Evolutionary conservation across 2,113 vertebrate genomes (phyloP).

Genomic region (Emydura subglobosa): DNA sequence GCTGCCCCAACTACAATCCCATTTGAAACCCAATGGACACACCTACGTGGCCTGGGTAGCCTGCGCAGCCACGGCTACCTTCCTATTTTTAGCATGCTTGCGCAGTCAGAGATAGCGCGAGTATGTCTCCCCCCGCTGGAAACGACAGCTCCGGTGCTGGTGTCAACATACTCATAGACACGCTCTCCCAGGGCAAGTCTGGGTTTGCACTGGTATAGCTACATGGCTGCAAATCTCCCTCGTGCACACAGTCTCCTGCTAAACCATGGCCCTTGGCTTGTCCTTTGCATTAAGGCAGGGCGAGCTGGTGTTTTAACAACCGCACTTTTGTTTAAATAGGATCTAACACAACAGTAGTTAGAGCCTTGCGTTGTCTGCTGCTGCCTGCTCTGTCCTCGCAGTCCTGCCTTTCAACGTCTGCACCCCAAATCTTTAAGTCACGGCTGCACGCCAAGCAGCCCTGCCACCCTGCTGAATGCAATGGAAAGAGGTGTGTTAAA

Average conservation of each 20-base stretch:
- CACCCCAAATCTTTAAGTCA: neutral
- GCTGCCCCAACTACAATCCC: too few relatives aligned
- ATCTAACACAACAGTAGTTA: neutral
- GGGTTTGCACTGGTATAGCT: neutral
- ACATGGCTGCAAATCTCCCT: neutral
- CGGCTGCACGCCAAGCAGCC: accelerated
- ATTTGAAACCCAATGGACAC: too few relatives aligned
- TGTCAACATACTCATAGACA: accelerated
- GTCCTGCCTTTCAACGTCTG: neutral
- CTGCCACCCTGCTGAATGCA: neutral
- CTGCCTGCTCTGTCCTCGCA: neutral
- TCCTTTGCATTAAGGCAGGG: neutral
- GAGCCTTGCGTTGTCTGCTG: neutral
- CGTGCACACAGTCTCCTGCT: neutral
- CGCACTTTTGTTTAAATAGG: neutral
- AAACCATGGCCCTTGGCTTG: neutral
- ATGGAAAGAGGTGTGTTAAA: neutral
- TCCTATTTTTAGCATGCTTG: too few relatives aligned
- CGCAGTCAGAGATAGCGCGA: too few relatives aligned
- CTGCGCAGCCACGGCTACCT: too few relatives aligned
- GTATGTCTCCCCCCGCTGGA: too few relatives aligned
- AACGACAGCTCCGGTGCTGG: neutral
- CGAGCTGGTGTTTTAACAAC: neutral
- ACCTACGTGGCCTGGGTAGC: too few relatives aligned
- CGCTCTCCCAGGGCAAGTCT: accelerated